These are phyloP conservation scores for Diogma glabrata DNA, from an alignment of 2,888 invertebrate species.

Conservation along the genomic window DNA sequence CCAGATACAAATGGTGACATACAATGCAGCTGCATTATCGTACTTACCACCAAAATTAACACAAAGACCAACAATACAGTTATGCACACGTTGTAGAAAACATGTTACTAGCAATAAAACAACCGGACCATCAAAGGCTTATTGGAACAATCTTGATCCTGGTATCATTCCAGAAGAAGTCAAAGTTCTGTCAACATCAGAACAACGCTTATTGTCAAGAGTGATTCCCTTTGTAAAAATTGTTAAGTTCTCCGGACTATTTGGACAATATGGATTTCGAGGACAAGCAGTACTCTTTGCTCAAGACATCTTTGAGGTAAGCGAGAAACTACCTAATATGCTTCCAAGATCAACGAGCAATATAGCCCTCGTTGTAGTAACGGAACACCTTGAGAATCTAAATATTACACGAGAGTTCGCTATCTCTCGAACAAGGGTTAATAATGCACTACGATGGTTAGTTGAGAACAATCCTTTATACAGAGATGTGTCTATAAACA, in stretches of 20 bases:
- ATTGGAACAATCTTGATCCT: too few relatives aligned
- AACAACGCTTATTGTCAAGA: too few relatives aligned
- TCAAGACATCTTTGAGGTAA: slow-evolving; percentile 17
- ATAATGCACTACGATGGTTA: slow-evolving; percentile 12
- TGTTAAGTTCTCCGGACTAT: slow-evolving; percentile 15
- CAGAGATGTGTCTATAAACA: slow-evolving; percentile 12
- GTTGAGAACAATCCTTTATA: slow-evolving; percentile 15
- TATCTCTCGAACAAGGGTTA: slow-evolving; percentile 6
- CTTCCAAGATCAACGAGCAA: slow-evolving; percentile 6
- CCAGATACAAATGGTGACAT: too few relatives aligned
- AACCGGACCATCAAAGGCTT: too few relatives aligned
- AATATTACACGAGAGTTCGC: slow-evolving; percentile 6
- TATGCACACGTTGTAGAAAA: not conserved
- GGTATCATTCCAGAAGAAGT: too few relatives aligned
- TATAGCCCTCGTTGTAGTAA: not conserved
- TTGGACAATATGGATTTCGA: slow-evolving; percentile 17
- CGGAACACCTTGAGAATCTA: slow-evolving; percentile 9
- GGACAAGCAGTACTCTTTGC: slow-evolving; percentile 19
- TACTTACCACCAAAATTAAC: not conserved
- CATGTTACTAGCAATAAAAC: too few relatives aligned
- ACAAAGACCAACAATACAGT: not conserved
- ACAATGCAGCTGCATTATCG: not conserved
- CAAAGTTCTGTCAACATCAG: too few relatives aligned
- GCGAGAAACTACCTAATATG: slow-evolving; percentile 7
- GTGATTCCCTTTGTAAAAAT: slow-evolving; percentile 18